These are phyloP conservation scores for Umimayanthus chanpuru DNA, from an alignment of 92 coral and sea anemone genomes.

Conservation along the genomic window DNA sequence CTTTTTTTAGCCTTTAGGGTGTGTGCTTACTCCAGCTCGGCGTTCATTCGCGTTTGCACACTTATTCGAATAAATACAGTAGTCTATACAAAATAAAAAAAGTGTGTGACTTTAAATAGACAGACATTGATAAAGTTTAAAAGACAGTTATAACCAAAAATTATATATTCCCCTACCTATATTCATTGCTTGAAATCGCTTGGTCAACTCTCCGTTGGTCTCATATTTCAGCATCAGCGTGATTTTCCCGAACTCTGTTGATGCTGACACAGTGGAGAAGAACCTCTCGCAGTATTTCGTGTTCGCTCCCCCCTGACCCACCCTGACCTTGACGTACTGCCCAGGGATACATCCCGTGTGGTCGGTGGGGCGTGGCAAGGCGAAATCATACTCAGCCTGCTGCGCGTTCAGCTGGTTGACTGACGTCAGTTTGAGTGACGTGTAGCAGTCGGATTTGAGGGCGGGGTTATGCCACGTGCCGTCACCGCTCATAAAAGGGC, in stretches of 20 bases:
- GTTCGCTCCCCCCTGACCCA: slow-evolving; percentile 20
- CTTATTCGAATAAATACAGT: no score
- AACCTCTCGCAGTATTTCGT: slow-evolving; percentile 52
- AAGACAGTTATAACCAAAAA: no score
- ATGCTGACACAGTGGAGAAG: slow-evolving; percentile 55
- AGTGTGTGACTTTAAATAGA: no score
- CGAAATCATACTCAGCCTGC: slow-evolving; percentile 63
- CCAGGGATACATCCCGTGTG: slow-evolving; percentile 64
- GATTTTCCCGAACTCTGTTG: neutral
- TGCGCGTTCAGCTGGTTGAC: slow-evolving; percentile 49
- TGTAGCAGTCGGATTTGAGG: slow-evolving; percentile 54
- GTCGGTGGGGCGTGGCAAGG: slow-evolving; percentile 59
- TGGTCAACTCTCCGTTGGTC: slow-evolving; percentile 7
- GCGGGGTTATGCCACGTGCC: slow-evolving; percentile 54
- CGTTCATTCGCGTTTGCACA: no score
- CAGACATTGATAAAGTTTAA: no score
- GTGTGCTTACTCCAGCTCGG: no score
- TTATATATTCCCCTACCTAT: neutral
- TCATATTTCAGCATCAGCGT: neutral
- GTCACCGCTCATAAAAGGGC: slow-evolving; percentile 43
- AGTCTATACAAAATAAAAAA: no score
- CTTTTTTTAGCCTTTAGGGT: no score
- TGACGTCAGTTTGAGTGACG: slow-evolving; percentile 53
- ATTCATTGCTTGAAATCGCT: neutral
- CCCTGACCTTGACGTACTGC: slow-evolving; percentile 62